phyloP scores from a whole-genome alignment of 2,888 invertebrate genomes.

The Chloroclystis v-ata region DNA sequence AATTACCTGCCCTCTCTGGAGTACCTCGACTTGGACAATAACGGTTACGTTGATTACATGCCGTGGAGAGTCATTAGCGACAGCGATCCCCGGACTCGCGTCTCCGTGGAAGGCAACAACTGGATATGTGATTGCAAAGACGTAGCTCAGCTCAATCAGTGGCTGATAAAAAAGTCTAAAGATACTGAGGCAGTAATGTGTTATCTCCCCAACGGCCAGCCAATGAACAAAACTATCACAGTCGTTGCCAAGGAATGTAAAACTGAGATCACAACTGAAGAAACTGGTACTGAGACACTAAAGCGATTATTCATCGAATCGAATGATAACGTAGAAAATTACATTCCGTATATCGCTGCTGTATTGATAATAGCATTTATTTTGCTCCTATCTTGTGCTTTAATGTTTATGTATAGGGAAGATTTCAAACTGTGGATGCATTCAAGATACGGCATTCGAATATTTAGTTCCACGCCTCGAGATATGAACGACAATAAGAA shows the following conservation, averaged over 20 bases:
- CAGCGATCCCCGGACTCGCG: slow-evolving; percentile 81
- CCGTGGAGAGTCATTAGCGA: slow-evolving; percentile 85
- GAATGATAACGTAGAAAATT: slow-evolving; percentile 82
- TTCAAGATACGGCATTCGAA: slow-evolving; percentile 85
- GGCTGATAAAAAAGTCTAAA: slow-evolving; percentile 82
- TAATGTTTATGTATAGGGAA: slow-evolving; percentile 85
- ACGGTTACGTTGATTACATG: slow-evolving; percentile 86
- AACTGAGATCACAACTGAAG: slow-evolving; percentile 81
- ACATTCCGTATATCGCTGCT: slow-evolving; percentile 85
- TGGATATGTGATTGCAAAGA: slow-evolving; percentile 91
- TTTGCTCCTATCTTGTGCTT: slow-evolving; percentile 82
- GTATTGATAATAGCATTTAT: slow-evolving; percentile 83
- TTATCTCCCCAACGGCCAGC: slow-evolving; percentile 74
- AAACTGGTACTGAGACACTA: slow-evolving; percentile 78
- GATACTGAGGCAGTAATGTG: slow-evolving; percentile 83
- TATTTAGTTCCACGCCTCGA: slow-evolving; percentile 81
- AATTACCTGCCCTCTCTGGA: slow-evolving; percentile 83
- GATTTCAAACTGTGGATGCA: slow-evolving; percentile 89
- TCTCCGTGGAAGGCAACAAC: slow-evolving; percentile 86
- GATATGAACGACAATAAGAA: slow-evolving; percentile 79
- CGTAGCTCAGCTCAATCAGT: slow-evolving; percentile 82
- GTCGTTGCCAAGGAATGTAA: slow-evolving; percentile 75
- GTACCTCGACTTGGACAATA: slow-evolving; percentile 86
- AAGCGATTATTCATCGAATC: slow-evolving; percentile 80
- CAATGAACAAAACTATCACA: slow-evolving; percentile 73